phyloP scores from a whole-genome alignment of 2,113 vertebrate species.

The Charadrius vociferus region DNA sequence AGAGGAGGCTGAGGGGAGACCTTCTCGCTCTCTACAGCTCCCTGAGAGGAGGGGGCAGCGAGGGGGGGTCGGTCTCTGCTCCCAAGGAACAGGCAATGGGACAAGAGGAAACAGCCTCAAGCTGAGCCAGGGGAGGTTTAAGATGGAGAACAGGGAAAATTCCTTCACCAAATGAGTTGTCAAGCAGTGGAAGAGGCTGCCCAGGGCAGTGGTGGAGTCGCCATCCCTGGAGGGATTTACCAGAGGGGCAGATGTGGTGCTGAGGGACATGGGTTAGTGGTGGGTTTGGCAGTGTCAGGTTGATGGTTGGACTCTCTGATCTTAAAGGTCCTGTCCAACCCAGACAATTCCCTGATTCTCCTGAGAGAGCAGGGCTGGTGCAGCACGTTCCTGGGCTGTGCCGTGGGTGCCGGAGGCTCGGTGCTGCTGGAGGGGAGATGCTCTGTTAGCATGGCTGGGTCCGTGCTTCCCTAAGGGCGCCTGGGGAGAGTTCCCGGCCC shows the following conservation, averaged over 20 bases:
- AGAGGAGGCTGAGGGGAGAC: too few species aligned
- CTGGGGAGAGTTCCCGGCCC: not conserved
- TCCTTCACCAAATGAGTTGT: not conserved
- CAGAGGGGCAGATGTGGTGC: not conserved
- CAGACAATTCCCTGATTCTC: not conserved
- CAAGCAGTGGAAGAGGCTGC: not conserved
- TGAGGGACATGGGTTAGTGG: not conserved
- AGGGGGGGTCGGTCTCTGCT: too few species aligned
- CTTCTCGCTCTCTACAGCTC: too few species aligned
- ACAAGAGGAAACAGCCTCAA: not conserved
- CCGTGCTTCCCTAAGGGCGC: not conserved
- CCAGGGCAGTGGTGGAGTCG: not conserved
- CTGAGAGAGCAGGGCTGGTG: not conserved
- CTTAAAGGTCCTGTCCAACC: not conserved
- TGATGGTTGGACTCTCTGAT: not conserved
- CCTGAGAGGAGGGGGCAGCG: too few species aligned
- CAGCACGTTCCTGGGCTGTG: not conserved
- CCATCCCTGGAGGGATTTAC: not conserved
- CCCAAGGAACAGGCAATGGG: too few species aligned
- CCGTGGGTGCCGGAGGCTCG: accelerated
- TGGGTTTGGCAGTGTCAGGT: not conserved
- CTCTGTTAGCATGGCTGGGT: too few species aligned
- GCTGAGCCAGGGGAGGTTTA: not conserved
- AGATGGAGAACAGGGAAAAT: not conserved
- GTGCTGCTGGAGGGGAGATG: not conserved